phyloP scores from a whole-genome alignment of 2,888 invertebrate species.

The Choreutis nemorana region DNA sequence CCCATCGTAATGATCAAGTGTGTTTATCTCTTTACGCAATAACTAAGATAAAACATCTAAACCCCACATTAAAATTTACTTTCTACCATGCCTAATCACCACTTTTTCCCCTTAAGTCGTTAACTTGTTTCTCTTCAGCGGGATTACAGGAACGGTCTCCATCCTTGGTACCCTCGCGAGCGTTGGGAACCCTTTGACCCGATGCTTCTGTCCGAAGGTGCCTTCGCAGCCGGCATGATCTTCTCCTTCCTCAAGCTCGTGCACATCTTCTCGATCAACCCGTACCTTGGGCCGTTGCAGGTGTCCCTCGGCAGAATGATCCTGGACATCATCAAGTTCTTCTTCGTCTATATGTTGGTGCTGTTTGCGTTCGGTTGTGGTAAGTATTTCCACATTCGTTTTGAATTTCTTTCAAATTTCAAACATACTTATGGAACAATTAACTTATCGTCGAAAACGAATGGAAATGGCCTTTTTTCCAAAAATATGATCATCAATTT shows the following conservation, averaged over 20 bases:
- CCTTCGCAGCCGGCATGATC: slow-evolving; percentile 97
- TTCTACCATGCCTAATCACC: not conserved
- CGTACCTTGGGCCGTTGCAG: slow-evolving; percentile 92
- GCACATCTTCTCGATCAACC: slow-evolving; percentile 96
- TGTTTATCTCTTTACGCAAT: too few species aligned
- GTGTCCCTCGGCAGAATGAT: slow-evolving; percentile 95
- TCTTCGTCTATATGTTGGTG: slow-evolving; percentile 92
- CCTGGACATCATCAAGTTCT: slow-evolving; percentile 94
- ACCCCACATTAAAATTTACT: too few species aligned
- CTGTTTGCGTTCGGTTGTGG: slow-evolving; percentile 97
- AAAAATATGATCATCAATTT: too few species aligned
- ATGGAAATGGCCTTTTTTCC: too few species aligned
- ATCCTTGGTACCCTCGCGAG: slow-evolving; percentile 88
- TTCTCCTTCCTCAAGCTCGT: slow-evolving; percentile 95
- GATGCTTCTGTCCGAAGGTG: slow-evolving; percentile 90
- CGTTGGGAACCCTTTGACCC: slow-evolving; percentile 96
- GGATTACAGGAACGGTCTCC: slow-evolving; percentile 72
- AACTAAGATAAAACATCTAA: too few species aligned
- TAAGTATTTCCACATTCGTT: slow-evolving; percentile 30
- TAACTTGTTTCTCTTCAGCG: slow-evolving; percentile 48
- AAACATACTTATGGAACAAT: too few species aligned
- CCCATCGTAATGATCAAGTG: too few species aligned
- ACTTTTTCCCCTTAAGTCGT: not conserved
- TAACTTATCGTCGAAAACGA: too few species aligned
- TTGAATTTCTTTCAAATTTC: slow-evolving; percentile 3